Conservation (phyloP, 2,113 vertebrate species). For the Xiphias gladius region DNA sequence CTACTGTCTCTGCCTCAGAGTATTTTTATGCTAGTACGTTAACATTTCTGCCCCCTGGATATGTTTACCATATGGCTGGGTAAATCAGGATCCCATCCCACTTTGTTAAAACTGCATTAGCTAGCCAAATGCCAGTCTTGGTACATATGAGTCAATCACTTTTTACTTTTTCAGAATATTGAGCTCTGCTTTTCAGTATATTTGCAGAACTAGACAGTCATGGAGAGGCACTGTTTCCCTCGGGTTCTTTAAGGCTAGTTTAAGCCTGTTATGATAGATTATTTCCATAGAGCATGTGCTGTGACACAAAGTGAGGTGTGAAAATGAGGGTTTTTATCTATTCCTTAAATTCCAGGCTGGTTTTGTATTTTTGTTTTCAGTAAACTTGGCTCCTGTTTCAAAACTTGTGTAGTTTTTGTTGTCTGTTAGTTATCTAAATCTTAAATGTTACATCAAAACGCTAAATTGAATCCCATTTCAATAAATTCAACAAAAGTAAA, state of each 20-base stretch:
- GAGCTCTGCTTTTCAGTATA: not conserved
- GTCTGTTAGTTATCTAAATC: not conserved
- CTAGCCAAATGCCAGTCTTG: not conserved
- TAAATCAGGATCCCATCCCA: slow-evolving; percentile 45
- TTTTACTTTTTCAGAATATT: slow-evolving; percentile 1
- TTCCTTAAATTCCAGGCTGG: not conserved
- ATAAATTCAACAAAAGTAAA: not conserved
- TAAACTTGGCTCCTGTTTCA: not conserved
- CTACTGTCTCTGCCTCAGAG: slow-evolving; percentile 55
- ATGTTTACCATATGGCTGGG: slow-evolving; percentile 62
- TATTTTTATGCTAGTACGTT: slow-evolving; percentile 66
- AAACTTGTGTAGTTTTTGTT: no score
- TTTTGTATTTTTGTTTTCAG: not conserved
- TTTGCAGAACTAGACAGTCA: not conserved
- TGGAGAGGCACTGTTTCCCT: slow-evolving; percentile 15
- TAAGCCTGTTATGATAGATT: not conserved
- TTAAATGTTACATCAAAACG: not conserved
- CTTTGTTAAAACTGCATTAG: slow-evolving; percentile 29
- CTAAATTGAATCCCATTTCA: not conserved
- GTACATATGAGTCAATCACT: not conserved
- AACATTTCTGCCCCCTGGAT: slow-evolving; percentile 62
- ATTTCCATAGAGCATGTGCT: not conserved
- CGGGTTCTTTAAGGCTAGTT: not conserved
- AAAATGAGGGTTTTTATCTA: not conserved
- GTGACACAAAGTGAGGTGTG: not conserved